Evolutionary conservation across 2,888 invertebrate species (phyloP).

Genomic region (Nipponacmea schrenckii): DNA sequence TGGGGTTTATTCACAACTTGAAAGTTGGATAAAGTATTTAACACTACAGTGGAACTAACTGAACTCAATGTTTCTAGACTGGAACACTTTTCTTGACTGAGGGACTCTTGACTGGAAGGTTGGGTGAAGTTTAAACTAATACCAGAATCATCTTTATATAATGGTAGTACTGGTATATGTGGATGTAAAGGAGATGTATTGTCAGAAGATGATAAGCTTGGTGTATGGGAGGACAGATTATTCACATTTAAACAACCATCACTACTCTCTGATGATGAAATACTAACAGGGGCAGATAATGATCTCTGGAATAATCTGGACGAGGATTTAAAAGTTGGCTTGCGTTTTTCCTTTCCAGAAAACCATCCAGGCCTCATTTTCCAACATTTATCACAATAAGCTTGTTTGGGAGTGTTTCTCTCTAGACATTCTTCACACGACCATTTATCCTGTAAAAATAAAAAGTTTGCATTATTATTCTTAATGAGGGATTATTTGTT

Average conservation of each 20-base stretch:
- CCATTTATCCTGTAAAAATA: slow-evolving; percentile 63
- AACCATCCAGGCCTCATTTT: slow-evolving; percentile 61
- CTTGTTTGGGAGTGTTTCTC: slow-evolving; percentile 56
- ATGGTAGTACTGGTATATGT: not conserved
- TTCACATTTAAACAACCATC: not conserved
- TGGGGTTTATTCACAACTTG: not conserved
- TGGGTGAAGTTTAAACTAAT: slow-evolving; percentile 13
- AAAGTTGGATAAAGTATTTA: not conserved
- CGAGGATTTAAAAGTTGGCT: not conserved
- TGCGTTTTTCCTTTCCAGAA: slow-evolving; percentile 27
- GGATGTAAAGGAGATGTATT: not conserved
- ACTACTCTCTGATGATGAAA: slow-evolving; percentile 22
- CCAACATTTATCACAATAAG: slow-evolving; percentile 64
- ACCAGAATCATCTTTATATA: slow-evolving; percentile 12
- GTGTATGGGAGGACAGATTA: not conserved
- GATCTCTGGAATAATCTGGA: slow-evolving; percentile 12
- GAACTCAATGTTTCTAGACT: not conserved
- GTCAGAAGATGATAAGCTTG: not conserved
- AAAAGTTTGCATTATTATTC: not conserved
- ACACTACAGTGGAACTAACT: not conserved
- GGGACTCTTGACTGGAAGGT: slow-evolving; percentile 35
- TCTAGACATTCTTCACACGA: slow-evolving; percentile 55
- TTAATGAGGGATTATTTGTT: no score
- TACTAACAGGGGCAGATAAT: slow-evolving; percentile 13
- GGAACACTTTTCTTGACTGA: not conserved